Percentiles rank a stretch among this genome's conserved stretches.
Conservation (phyloP, 1,140 invertebrate species). For the Penaeus vannamei region DNA sequence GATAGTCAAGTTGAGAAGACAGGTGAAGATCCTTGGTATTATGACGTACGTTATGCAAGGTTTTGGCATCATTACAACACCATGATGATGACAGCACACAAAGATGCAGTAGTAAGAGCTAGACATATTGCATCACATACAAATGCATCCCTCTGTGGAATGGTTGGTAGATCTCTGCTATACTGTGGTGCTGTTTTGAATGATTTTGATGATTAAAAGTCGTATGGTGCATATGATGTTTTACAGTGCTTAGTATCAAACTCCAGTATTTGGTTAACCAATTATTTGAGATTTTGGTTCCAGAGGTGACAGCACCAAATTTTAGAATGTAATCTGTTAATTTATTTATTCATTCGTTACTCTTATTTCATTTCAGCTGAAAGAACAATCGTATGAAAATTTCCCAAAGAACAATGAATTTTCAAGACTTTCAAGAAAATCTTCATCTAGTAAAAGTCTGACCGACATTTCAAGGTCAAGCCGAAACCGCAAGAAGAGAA, state of each 20-base stretch:
- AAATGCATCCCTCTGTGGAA: not conserved
- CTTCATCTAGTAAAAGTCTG: not conserved
- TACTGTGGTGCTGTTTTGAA: too few relatives aligned
- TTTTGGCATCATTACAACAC: conserved; percentile 46
- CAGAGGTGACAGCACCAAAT: too few relatives aligned
- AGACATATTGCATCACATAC: conserved; percentile 38
- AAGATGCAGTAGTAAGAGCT: conserved; percentile 31
- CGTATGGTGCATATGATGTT: too few relatives aligned
- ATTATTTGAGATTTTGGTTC: too few relatives aligned
- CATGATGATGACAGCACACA: conserved; percentile 44
- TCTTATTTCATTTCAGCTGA: too few relatives aligned
- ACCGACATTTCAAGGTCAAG: not conserved
- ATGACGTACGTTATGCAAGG: not conserved
- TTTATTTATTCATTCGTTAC: too few relatives aligned
- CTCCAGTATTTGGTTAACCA: too few relatives aligned
- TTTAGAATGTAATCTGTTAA: too few relatives aligned
- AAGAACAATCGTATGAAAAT: too few relatives aligned
- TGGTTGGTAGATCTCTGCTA: not conserved
- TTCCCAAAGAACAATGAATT: too few relatives aligned
- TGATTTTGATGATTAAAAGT: too few relatives aligned
- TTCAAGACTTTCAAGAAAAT: not conserved
- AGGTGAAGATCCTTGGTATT: not conserved
- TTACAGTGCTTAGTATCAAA: too few relatives aligned
- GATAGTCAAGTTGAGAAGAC: not conserved
- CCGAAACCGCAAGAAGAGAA: conserved; percentile 1